Evolutionary conservation across 2,888 invertebrate species (phyloP), one percentile per base, ranked within the genome.

Genomic region (Hypomecis atomaria): DNA sequence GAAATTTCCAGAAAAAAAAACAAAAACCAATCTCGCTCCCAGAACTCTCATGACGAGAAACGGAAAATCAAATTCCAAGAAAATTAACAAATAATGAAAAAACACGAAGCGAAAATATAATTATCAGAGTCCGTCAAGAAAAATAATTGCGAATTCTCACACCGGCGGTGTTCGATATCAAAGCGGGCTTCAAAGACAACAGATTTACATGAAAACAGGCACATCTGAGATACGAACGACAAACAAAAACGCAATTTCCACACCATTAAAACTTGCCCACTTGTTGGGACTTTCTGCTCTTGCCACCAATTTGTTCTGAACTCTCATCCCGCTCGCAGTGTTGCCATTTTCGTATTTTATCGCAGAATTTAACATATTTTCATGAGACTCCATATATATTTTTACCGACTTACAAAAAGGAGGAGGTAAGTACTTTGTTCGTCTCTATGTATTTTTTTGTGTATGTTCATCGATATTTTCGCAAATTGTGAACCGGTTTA

Each of bases 211-310:
- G 77, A 73, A 73, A 79, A 80, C 79, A 74, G 74, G 79, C 73
- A 81, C 83, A 85, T 85, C 82, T 73, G 77, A 78, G 83, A 83
- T 81, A 81, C 79, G 77, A 72, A 75, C 74, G 71, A 79, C 79
- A 82, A 87, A 86, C 86, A 86, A 86, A 87, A 87, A 86, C 85
- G 82, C 84, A 85, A 87, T 88, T 86, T 87, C 81, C 86, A 84
- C 86, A 78, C 85, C 86, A 86, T 87, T 87, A 87, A 86, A 88
- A 87, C 81, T 86, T 86, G 80, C 72, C 83, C 83, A 83, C 85
- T 85, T 83, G 82, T 83, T 83, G 78, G 74, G 76, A 78, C 73
- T 79, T 76, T 67, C 73, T 65, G 62, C 71, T 62, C 42, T 34
- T 61, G 81, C 78, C 75, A 52, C 66, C 59, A 70, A 67, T 6